Base-by-base conservation (phyloP, 2,113 vertebrate genomes). In the Nyctereutes procyonoides region DNA sequence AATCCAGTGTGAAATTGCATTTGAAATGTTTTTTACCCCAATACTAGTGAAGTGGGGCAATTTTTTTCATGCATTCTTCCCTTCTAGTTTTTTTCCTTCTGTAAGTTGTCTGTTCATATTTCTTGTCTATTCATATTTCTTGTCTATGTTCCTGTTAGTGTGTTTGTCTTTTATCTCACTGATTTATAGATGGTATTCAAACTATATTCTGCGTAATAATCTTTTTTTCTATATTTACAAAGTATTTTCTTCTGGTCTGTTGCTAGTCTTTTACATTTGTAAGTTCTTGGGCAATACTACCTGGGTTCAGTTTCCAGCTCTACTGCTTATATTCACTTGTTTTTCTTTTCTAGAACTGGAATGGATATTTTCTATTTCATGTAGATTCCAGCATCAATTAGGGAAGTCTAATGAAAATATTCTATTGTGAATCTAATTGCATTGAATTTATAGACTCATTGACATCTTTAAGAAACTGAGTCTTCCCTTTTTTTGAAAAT, bases 121-220 rank as follows among this genome's bases (percentile, higher is more conserved):
- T 62, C 43, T 92, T 69, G 62, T 53, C 22, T 60, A 24, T 30
- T 91, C 12, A 91, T 20, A 88, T 60, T 2, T 62, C 81, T 97
- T 93, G 26, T 19, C 11, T 88, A 48, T 60, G 94, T 96, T 94
- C 79, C 55, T 55, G 10, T 65, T 95, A 74, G 20, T 76, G 3
- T 85, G 2, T 93, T 95, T 96, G 22, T 60, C 26, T 53, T 43
- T 95, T 86, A 43, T 89, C 17, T 92, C 88, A 71, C 65, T 88
- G 69, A 84, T 55, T 62, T 67, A 81, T 13, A 74, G 28, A 32
- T 87, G 26, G 30, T 69, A 16, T 43, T 56, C 32, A 92, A 93
- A 74, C 58, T 91, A 79, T 9, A 83, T 24, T 84, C 22, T 35
- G 1, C 58, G 6, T 58, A 74, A 93, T 43, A 74, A 76, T 76